A percentile compares a stretch with the other conserved stretches of the same genome.
Conservation (phyloP, 2,888 invertebrate species). For the Hydropsyche betteni region DNA sequence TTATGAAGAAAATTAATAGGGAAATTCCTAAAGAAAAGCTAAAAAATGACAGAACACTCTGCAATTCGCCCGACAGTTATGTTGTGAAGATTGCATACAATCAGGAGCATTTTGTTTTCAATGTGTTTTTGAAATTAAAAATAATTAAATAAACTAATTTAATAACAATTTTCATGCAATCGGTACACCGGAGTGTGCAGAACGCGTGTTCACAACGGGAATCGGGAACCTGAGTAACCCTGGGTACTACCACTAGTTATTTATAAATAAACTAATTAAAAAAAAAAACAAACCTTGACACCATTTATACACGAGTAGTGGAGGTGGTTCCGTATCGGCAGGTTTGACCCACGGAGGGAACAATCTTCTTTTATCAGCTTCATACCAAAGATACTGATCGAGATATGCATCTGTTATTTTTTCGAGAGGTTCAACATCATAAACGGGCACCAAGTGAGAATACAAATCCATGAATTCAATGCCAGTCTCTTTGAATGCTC, state of each 20-base stretch:
- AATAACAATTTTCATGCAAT: too few species aligned
- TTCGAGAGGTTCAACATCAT: conserved; percentile 98
- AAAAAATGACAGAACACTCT: too few species aligned
- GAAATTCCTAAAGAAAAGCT: too few species aligned
- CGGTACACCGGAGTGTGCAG: too few species aligned
- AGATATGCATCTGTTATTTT: conserved; percentile 99
- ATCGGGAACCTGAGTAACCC: too few species aligned
- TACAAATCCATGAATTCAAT: conserved; percentile 99
- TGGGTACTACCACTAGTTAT: not conserved
- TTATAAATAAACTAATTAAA: not conserved
- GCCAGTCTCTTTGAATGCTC: conserved; percentile 98
- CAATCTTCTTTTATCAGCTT: conserved; percentile 95
- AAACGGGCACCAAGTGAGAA: conserved; percentile 98
- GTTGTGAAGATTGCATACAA: too few species aligned
- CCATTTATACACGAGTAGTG: conserved; percentile 95
- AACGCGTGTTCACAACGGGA: too few species aligned
- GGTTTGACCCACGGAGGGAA: conserved; percentile 99
- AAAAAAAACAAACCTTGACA: conserved; percentile 83
- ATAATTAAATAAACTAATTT: too few species aligned
- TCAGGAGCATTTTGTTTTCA: too few species aligned
- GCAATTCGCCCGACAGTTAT: too few species aligned
- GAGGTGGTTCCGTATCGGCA: conserved; percentile 97
- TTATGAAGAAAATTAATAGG: too few species aligned
- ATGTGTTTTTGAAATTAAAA: too few species aligned
- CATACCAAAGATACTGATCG: conserved; percentile 99